Conservation (phyloP, 2,113 vertebrate genomes). For the Spermophilus dauricus region DNA sequence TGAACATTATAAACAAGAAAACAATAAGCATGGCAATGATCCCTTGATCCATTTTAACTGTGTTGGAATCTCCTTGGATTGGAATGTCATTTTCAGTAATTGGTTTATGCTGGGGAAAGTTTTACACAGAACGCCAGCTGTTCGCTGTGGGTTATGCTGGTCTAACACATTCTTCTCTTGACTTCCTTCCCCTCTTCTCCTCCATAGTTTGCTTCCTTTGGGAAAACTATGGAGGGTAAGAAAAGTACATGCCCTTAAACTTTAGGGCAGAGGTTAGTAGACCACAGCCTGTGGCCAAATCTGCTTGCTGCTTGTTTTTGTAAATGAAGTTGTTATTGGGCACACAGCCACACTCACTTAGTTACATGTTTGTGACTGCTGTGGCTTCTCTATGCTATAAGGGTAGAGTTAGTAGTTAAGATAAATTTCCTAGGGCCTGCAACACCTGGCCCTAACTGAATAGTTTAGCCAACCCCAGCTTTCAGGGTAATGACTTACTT, state of each 20-base stretch:
- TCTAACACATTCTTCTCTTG: neutral
- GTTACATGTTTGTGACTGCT: neutral
- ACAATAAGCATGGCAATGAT: neutral
- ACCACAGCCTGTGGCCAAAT: neutral
- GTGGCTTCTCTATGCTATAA: too few relatives aligned
- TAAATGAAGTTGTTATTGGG: constrained; percentile 43
- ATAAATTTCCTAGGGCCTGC: neutral
- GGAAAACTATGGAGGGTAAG: neutral
- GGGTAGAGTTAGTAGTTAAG: neutral
- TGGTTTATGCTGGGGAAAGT: constrained; percentile 46
- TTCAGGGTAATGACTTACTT: neutral
- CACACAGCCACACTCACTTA: neutral
- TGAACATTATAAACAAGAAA: constrained; percentile 53
- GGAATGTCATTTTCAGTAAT: constrained; percentile 53
- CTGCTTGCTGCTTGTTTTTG: neutral
- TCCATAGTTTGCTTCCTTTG: neutral
- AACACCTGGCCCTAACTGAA: neutral
- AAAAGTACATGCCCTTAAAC: neutral
- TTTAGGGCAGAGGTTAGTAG: neutral
- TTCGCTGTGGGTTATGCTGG: neutral
- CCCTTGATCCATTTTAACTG: neutral
- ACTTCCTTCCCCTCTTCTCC: neutral
- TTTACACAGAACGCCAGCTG: constrained; percentile 5
- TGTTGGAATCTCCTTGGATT: constrained; percentile 8
- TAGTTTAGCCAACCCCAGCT: neutral